These are phyloP conservation scores for Tachysurus fulvidraco DNA, from an alignment of 2,113 vertebrate species.

Conservation along the genomic window DNA sequence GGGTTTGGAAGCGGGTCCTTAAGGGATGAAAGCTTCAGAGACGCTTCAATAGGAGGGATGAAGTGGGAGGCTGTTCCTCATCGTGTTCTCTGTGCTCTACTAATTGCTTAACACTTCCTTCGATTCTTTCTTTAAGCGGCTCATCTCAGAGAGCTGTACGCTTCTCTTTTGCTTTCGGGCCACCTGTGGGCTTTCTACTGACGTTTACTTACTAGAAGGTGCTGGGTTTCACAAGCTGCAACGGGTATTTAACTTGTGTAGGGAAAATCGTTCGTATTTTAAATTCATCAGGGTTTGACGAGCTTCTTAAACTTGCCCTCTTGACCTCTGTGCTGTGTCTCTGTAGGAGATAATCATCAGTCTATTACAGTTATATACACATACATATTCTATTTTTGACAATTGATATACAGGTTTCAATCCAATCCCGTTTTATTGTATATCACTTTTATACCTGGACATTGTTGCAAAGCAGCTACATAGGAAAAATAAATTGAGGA, in stretches of 20 bases:
- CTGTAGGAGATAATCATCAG: too few species aligned
- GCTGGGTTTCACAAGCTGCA: background rate
- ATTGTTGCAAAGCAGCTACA: too few species aligned
- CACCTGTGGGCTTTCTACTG: slow-evolving; percentile 1
- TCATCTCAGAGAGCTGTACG: slow-evolving; percentile 6
- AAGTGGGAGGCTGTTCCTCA: slow-evolving; percentile 44
- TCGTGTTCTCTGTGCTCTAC: slow-evolving; percentile 45
- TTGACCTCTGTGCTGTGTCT: too few species aligned
- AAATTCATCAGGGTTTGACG: background rate
- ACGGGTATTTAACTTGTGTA: background rate
- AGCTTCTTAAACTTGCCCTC: background rate
- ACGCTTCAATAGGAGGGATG: slow-evolving; percentile 27
- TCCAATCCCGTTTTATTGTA: background rate
- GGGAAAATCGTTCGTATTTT: background rate
- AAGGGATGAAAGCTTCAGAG: slow-evolving; percentile 25
- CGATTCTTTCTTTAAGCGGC: slow-evolving; percentile 20
- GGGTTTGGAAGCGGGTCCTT: slow-evolving; percentile 20
- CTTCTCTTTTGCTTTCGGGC: slow-evolving; percentile 7
- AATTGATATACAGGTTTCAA: background rate
- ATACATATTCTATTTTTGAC: background rate
- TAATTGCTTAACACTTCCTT: slow-evolving; percentile 47
- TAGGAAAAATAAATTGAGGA: too few species aligned
- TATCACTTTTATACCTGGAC: too few species aligned
- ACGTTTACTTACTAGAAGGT: background rate
- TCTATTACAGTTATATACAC: too few species aligned